Base-by-base conservation (phyloP, 2,888 invertebrate species). In the Drosophila lutescens region DNA sequence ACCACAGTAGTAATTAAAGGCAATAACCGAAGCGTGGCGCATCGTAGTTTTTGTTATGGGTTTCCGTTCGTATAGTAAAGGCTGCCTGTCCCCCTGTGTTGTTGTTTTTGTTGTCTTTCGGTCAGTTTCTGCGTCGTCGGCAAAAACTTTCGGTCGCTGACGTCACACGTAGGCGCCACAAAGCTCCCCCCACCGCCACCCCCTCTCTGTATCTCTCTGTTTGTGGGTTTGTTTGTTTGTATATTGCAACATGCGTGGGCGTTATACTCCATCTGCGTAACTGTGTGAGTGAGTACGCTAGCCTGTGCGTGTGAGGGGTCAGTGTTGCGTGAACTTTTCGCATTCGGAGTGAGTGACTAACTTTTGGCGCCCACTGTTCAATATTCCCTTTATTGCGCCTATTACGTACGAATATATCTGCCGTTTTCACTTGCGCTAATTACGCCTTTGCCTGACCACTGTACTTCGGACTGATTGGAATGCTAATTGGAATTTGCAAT, bases 11-110 rank as follows among this genome's bases (percentile, higher is more conserved):
- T 85, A 88, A 88, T 88, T 86, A 86, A 84, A 84, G 85, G 80
- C 86, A 88, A 75, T 84, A 80, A 79, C 74, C 86, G 86, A 88
- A 84, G 88, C 84, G 88, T 84, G 86, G 73, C 81, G 81, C 84
- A 80, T 84, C 80, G 84, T 80, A 79, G 80, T 84, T 67, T 65
- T 66, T 69, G 70, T 70, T 71, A 55, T 63, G 63, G 51, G 54
- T 65, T 86, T 82, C 83, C 82, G 80, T 73, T 58, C 74, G 77
- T 85, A 63, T 85, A 63, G 70, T 69, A 61, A 38, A 38, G 46
- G 44, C 23, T 57, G 38, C 57, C 23, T 56, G 36, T 59, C 23
- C 53, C 41, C 57, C 23, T 56, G 36, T 59, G 49, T 59, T 56
- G 59, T 34, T 67, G 65, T 57, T 57, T 55, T 76, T 63, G 65